A percentile compares a stretch with the other conserved stretches of the same genome.
Evolutionary conservation across 2,888 invertebrate genomes (phyloP).

Genomic region (Panopea generosa): DNA sequence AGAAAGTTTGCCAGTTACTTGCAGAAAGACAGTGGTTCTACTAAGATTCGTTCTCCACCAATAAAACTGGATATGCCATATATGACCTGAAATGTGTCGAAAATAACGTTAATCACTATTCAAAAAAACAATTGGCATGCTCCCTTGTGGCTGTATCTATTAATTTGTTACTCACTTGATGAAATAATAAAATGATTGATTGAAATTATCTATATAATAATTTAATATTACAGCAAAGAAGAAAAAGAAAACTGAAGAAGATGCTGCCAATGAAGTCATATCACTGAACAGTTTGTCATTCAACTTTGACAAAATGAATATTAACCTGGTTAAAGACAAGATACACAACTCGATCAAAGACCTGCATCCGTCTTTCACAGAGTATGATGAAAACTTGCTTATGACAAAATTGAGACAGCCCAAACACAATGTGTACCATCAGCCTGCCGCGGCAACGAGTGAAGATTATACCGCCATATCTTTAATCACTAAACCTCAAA

Average conservation of each 20-base stretch:
- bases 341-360: slow-evolving; percentile 28
- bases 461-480: neutral
- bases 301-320: slow-evolving; percentile 46
- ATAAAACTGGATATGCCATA: too few species aligned
- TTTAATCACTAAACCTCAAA: too few species aligned
- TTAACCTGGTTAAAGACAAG: slow-evolving; percentile 28
- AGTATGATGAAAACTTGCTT: slow-evolving; percentile 29
- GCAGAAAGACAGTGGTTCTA: too few species aligned
- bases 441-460: neutral
- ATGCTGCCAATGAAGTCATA: neutral
- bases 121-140: too few species aligned
- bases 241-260: slow-evolving; percentile 33
- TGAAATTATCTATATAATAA: too few species aligned
- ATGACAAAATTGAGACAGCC: slow-evolving; percentile 38
- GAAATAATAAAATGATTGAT: too few species aligned
- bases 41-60: too few species aligned
- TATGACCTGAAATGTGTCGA: too few species aligned
- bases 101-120: too few species aligned
- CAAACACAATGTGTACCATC: slow-evolving; percentile 12
- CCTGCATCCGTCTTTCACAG: slow-evolving; percentile 36
- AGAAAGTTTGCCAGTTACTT: too few species aligned
- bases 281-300: slow-evolving; percentile 47
- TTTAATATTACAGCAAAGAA: slow-evolving; percentile 42
- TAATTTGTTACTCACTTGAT: too few species aligned
- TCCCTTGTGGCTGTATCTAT: too few species aligned